phyloP scores from a whole-genome alignment of 2,113 vertebrate genomes.

The Bubo blakistoni region DNA sequence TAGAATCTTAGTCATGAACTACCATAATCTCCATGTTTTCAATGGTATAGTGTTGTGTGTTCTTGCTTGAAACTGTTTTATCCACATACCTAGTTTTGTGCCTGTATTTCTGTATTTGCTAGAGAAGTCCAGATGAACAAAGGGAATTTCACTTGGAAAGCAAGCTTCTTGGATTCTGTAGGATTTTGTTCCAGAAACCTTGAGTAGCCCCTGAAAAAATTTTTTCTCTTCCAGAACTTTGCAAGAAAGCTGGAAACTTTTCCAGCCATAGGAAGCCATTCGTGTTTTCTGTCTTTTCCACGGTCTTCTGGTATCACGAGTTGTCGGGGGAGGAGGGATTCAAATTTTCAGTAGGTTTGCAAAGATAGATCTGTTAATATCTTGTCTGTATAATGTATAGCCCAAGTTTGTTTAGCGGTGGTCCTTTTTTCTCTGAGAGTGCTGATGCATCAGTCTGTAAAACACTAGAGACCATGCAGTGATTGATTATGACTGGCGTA shows the following conservation, averaged over 20 bases:
- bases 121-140: not conserved
- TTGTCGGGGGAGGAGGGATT: not conserved
- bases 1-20: not conserved
- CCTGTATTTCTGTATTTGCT: not conserved
- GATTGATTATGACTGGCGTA: not conserved
- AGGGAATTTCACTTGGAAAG: not conserved
- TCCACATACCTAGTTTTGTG: not conserved
- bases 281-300: not conserved
- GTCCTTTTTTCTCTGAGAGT: not conserved
- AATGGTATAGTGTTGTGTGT: not conserved
- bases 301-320: not conserved
- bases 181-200: not conserved
- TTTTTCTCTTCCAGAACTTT: not conserved
- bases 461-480: not conserved
- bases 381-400: not conserved
- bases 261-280: not conserved
- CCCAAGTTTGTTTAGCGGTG: not conserved
- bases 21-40: not conserved
- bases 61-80: not conserved
- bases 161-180: not conserved
- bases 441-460: not conserved
- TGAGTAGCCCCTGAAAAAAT: not conserved
- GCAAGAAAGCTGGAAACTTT: not conserved
- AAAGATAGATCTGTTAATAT: not conserved
- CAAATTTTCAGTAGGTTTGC: not conserved